These are phyloP conservation scores for Phainopepla nitens DNA, from an alignment of 2,113 vertebrate species.

Conservation along the genomic window DNA sequence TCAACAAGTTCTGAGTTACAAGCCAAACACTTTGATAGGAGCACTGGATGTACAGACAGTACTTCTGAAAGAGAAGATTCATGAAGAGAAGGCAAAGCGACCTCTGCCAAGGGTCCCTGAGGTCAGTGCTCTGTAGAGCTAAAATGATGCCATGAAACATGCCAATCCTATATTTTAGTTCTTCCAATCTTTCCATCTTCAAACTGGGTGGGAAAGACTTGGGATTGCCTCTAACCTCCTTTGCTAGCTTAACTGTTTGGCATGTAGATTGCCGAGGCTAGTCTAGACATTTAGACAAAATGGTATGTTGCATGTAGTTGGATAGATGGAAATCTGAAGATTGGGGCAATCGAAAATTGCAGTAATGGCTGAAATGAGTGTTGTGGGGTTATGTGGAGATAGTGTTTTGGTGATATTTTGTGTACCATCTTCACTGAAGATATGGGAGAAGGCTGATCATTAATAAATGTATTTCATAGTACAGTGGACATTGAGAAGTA, in stretches of 20 bases:
- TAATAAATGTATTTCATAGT: not conserved
- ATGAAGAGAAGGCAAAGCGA: constrained; percentile 80
- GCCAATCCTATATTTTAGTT: not conserved
- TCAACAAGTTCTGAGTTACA: constrained; percentile 82
- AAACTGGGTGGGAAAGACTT: not conserved
- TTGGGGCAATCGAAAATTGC: not conserved
- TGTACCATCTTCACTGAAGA: not conserved
- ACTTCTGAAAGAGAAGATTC: constrained; percentile 86
- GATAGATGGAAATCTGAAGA: not conserved
- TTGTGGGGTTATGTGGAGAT: not conserved
- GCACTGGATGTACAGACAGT: constrained; percentile 82
- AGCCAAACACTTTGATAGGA: constrained; percentile 89
- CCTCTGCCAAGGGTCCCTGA: constrained; percentile 85
- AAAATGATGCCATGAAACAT: not conserved
- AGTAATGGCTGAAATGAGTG: not conserved
- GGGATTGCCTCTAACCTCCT: not conserved
- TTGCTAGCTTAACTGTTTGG: not conserved
- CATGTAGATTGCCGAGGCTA: not conserved
- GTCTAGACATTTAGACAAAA: not conserved
- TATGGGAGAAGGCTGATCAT: not conserved
- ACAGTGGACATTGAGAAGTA: not conserved
- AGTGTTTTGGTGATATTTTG: not conserved
- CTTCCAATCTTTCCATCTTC: not conserved
- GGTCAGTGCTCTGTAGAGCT: constrained; percentile 69
- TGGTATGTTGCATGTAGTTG: not conserved